phyloP scores from a whole-genome alignment of 2,113 vertebrate genomes.

The human region DNA sequence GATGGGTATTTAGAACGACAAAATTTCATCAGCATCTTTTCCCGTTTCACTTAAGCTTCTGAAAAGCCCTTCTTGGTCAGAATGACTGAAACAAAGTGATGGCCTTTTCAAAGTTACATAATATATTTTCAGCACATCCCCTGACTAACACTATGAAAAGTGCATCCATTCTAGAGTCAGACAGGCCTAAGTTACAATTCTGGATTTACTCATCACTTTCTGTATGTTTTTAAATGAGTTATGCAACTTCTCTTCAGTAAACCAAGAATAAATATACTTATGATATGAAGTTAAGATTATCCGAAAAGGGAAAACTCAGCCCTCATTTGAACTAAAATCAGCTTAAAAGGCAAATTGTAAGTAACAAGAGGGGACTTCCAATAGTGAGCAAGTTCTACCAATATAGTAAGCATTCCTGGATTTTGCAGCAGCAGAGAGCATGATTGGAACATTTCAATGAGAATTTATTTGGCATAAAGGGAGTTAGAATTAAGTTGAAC shows the following conservation, averaged over 20 bases:
- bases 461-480: neutral
- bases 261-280: neutral
- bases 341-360: neutral
- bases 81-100: neutral
- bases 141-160: neutral
- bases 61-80: neutral
- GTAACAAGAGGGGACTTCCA: neutral
- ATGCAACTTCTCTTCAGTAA: neutral
- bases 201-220: neutral
- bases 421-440: neutral
- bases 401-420: neutral
- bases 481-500: neutral
- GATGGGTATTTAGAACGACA: neutral
- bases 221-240: neutral
- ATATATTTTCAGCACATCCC: neutral
- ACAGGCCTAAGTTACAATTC: neutral
- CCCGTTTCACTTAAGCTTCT: neutral
- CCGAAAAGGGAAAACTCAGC: neutral
- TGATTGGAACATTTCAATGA: neutral
- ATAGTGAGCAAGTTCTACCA: neutral
- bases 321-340: neutral
- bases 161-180: neutral
- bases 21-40: neutral
- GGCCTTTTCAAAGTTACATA: neutral
- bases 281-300: neutral